These are phyloP conservation scores for Desmodus rotundus DNA, from an alignment of 2,113 vertebrate species.

Conservation along the genomic window DNA sequence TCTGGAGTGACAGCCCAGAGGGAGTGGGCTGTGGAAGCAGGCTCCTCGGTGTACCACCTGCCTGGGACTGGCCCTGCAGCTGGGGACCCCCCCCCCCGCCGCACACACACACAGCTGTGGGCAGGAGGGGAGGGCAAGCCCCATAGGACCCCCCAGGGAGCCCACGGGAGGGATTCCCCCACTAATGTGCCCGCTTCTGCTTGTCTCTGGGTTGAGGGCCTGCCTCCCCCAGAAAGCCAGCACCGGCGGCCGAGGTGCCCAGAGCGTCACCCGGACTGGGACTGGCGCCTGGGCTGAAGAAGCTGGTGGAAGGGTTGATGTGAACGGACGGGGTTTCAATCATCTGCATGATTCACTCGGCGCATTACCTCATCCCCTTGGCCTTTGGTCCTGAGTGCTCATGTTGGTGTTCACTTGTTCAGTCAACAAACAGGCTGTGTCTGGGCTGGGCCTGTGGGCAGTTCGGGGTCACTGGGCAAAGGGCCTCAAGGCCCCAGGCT, in stretches of 20 bases:
- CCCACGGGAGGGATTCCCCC: rapidly evolving
- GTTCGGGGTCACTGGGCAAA: background rate
- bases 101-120: background rate
- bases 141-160: background rate
- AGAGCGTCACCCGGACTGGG: background rate
- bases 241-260: rapidly evolving
- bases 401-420: background rate
- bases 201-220: rapidly evolving
- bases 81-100: background rate
- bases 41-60: background rate
- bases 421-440: background rate
- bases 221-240: background rate
- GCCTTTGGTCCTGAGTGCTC: background rate
- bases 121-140: rapidly evolving
- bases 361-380: background rate
- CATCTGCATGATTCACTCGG: background rate
- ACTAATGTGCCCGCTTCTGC: rapidly evolving
- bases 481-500: background rate
- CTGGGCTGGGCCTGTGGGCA: background rate
- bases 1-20: slow-evolving; percentile 55
- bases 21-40: background rate
- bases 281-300: background rate
- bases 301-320: background rate
- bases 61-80: background rate
- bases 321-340: background rate